A percentile compares a stretch with the other conserved stretches of the same genome.
Conservation (phyloP, 2,888 invertebrate species). For the Erebia ligea region DNA sequence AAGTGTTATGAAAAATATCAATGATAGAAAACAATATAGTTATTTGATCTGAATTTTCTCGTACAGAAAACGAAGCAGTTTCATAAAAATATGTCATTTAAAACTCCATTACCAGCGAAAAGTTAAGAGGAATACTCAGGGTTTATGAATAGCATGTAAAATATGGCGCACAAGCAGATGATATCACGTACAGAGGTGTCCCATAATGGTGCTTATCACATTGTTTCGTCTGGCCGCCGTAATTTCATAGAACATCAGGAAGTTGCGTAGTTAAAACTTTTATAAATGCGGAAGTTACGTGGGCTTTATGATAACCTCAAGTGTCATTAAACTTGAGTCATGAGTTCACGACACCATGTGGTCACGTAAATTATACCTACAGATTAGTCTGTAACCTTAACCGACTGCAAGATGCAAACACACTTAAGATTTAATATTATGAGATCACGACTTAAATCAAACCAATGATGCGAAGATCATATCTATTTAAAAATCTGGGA, state of each 20-base stretch:
- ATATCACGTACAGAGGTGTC: slow-evolving; percentile 14
- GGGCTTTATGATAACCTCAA: slow-evolving; percentile 25
- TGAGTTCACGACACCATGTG: slow-evolving; percentile 4
- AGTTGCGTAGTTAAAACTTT: slow-evolving; percentile 24
- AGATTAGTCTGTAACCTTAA: slow-evolving; percentile 44
- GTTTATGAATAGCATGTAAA: slow-evolving; percentile 3
- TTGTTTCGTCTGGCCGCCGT: slow-evolving; percentile 5
- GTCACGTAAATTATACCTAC: slow-evolving; percentile 24
- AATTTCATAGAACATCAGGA: slow-evolving; percentile 19
- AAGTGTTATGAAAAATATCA: too few species aligned
- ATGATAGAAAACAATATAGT: too few species aligned
- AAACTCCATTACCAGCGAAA: background rate
- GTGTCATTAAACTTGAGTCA: slow-evolving; percentile 39
- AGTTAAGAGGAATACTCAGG: background rate
- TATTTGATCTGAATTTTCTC: background rate
- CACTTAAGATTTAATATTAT: slow-evolving; percentile 41
- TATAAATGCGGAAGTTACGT: slow-evolving; percentile 34
- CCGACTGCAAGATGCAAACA: slow-evolving; percentile 44
- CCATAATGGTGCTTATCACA: slow-evolving; percentile 13
- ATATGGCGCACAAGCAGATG: slow-evolving; percentile 9
- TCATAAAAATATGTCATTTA: background rate
- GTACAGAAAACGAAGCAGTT: background rate
- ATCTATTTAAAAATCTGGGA: slow-evolving; percentile 6
- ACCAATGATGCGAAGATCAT: slow-evolving; percentile 9
- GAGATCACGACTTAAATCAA: slow-evolving; percentile 41